Evolutionary conservation across 2,797 vertebrate genomes (phyloP).

Genomic region (Champsocephalus esox): DNA sequence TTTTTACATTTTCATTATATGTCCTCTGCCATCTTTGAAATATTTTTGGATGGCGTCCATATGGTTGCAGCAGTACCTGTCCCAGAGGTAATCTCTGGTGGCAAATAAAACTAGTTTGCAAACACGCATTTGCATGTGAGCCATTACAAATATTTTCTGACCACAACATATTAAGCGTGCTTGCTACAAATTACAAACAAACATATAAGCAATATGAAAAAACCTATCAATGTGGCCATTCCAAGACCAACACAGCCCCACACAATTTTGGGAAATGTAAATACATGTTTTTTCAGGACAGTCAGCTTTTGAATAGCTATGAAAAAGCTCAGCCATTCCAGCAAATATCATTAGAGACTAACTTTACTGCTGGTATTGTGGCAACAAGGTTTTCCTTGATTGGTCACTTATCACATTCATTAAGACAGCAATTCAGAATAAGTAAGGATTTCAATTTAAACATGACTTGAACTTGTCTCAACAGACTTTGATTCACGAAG

Average conservation of each 20-base stretch:
- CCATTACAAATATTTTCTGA: constrained; percentile 54
- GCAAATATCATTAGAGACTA: constrained; percentile 20
- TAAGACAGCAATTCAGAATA: constrained; percentile 21
- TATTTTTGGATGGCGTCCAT: constrained; percentile 27
- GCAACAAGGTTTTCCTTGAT: constrained; percentile 32
- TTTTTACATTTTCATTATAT: constrained; percentile 33
- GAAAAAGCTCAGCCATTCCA: constrained; percentile 41
- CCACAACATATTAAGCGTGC: constrained; percentile 48
- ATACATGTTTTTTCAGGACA: constrained; percentile 54
- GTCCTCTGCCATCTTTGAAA: constrained; percentile 30
- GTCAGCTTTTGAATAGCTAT: constrained; percentile 38
- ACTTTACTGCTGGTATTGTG: constrained; percentile 44
- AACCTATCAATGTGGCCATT: constrained; percentile 37
- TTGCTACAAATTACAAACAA: constrained; percentile 58
- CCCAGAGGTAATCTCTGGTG: constrained; percentile 57
- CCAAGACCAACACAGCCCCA: constrained; percentile 51
- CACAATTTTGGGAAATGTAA: constrained; percentile 64
- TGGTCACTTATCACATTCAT: constrained; percentile 35
- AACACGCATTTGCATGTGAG: constrained; percentile 59
- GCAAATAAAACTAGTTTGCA: constrained; percentile 59
- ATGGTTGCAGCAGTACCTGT: constrained; percentile 50
- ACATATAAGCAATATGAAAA: constrained; percentile 47
- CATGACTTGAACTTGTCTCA: neutral
- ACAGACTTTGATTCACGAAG: no score
- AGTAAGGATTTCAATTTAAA: neutral